Conservation (phyloP, 2,888 invertebrate species). For the Neoascia interrupta region DNA sequence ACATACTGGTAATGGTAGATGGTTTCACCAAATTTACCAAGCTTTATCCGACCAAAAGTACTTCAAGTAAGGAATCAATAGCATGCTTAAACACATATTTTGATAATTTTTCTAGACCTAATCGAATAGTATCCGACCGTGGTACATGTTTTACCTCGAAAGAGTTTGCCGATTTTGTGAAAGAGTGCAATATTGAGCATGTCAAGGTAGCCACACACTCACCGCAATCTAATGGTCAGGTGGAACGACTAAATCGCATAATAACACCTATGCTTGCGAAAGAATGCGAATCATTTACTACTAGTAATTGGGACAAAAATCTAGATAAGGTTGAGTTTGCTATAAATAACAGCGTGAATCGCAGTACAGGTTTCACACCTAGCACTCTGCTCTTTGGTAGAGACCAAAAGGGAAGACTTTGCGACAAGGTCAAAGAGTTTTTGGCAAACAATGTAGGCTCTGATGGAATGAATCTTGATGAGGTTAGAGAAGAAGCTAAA, state of each 20-base stretch:
- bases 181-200: constrained; percentile 1
- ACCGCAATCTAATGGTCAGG: constrained; percentile 32
- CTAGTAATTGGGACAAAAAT: constrained; percentile 9
- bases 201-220: constrained; percentile 2
- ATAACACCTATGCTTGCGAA: constrained; percentile 29
- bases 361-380: constrained; percentile 34
- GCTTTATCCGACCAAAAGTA: constrained; percentile 16
- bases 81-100: constrained; percentile 41
- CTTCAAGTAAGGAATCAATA: constrained; percentile 3
- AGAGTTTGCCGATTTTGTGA: constrained; percentile 12
- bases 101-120: constrained; percentile 36
- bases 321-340: constrained; percentile 15
- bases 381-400: background rate
- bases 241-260: constrained; percentile 3
- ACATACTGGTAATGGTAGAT: constrained; percentile 26
- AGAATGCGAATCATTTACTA: constrained; percentile 22
- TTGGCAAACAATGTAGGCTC: background rate
- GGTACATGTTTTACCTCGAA: constrained; percentile 17
- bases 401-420: constrained; percentile 1
- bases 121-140: constrained; percentile 24
- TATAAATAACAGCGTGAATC: constrained; percentile 19
- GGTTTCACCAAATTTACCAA: constrained; percentile 33
- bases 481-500: constrained; percentile 3
- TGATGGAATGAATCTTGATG: background rate
- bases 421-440: constrained; percentile 9